A percentile compares a stretch with the other conserved stretches of the same genome.
These are phyloP conservation scores for Myopa testacea DNA, from an alignment of 2,888 invertebrate species.

Conservation along the genomic window DNA sequence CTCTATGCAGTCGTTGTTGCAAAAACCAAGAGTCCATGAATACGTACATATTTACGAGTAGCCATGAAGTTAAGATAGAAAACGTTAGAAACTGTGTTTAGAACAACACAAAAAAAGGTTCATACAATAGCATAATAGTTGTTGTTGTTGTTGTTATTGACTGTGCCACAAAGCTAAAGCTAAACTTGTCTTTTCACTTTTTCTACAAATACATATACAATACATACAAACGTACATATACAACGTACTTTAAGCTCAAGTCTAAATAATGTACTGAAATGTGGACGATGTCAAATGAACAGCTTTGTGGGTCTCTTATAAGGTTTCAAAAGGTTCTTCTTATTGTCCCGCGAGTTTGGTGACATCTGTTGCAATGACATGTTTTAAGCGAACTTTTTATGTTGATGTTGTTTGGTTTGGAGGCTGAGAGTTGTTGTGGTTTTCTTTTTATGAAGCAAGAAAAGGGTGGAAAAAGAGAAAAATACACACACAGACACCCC, in stretches of 20 bases:
- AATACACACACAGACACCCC: too few relatives aligned
- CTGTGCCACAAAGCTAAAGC: background rate
- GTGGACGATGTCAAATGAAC: constrained; percentile 22
- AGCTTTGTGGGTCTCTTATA: constrained; percentile 38
- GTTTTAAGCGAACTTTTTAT: background rate
- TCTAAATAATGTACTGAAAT: constrained; percentile 28
- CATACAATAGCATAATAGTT: too few relatives aligned
- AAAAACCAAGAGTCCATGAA: too few relatives aligned
- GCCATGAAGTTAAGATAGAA: background rate
- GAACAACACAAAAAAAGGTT: too few relatives aligned
- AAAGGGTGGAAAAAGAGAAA: too few relatives aligned
- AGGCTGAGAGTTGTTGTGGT: too few relatives aligned
- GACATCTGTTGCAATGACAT: constrained; percentile 10
- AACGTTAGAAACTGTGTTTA: background rate
- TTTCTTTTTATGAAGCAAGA: too few relatives aligned
- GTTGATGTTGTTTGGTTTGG: background rate
- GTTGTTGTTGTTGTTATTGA: constrained; percentile 12
- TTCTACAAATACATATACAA: too few relatives aligned
- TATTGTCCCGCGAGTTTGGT: constrained; percentile 11
- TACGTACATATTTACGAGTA: too few relatives aligned
- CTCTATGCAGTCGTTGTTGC: too few relatives aligned
- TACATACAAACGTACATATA: background rate
- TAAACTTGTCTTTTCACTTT: too few relatives aligned
- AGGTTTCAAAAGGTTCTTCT: constrained; percentile 39
- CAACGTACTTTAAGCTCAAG: constrained; percentile 1